phyloP scores from a whole-genome alignment of 1,140 invertebrate genomes.

The Bombus difficillimus region DNA sequence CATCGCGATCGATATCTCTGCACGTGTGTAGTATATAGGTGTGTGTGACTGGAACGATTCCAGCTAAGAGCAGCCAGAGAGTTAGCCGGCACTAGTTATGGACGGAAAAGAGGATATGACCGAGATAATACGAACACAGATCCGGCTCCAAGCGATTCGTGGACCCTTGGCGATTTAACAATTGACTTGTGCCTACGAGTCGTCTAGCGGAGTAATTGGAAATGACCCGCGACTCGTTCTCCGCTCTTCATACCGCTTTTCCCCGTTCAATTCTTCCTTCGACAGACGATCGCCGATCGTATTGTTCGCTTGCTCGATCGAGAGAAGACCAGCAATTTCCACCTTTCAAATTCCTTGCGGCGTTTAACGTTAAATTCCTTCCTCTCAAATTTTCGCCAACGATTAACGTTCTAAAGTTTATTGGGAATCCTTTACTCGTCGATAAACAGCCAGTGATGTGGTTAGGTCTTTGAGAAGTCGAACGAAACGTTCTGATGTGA shows the following conservation, averaged over 20 bases:
- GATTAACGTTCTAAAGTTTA: no score
- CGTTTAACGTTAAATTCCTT: no score
- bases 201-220: slow-evolving; percentile 51
- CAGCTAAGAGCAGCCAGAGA: slow-evolving; percentile 21
- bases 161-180: slow-evolving; percentile 70
- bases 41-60: slow-evolving; percentile 50
- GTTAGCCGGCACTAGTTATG: slow-evolving; percentile 48
- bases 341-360: not conserved
- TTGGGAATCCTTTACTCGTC: no score
- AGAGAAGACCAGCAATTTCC: not conserved
- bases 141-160: slow-evolving; percentile 49
- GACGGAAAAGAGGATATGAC: slow-evolving; percentile 68
- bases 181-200: slow-evolving; percentile 65
- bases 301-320: not conserved
- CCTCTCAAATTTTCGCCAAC: no score
- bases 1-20: slow-evolving; percentile 51
- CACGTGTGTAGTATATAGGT: not conserved
- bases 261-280: not conserved
- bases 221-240: not conserved
- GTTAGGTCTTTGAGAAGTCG: no score
- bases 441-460: no score
- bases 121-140: slow-evolving; percentile 66
- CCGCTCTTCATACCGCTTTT: not conserved
- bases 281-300: not conserved
- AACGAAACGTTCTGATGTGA: no score